Evolutionary conservation across 1,140 invertebrate genomes (phyloP), one percentile per base, ranked within the genome.

Genomic region (Atopsyche davidsoni): DNA sequence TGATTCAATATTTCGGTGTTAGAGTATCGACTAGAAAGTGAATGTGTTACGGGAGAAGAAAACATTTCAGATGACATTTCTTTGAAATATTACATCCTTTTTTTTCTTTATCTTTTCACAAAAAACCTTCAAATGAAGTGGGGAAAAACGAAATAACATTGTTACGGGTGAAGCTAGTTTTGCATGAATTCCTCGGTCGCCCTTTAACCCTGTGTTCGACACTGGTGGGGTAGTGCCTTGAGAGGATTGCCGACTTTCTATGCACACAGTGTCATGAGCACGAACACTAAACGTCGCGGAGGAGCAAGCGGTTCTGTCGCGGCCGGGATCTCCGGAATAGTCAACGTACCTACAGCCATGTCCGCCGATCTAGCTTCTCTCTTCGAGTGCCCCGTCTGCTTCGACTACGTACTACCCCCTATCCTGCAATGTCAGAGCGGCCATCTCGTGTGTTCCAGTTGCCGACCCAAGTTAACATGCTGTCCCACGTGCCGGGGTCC

Each of bases 351-450:
- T 16, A 72, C 75, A 51, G 78, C 78, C 55, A 77, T 83, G 73
- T 86, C 86, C 23, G 83, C 88, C 57, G 93, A 97, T 67, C 69
- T 98, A 62, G 92, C 94, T 25, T 92, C 89, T 50, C 75, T 98
- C 14, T 99, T 99, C 73, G 96, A 99, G 70, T 99, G 96, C 75
- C 96, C 97, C 9, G 97, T 99, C 41, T 99, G 97, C 72, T 98
- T 99, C 72, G 97, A 99, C 72, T 98, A 98, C 81, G 96, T 98
- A 50, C 76, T 98, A 61, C 96, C 96, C 47, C 97, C 97, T 13
- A 96, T 92, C 58, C 72, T 89, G 63, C 88, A 92, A 68, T 92
- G 88, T 67, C 87, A 89, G 66, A 89, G 86, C 62, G 89, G 89
- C 25, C 88, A 92, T 69, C 74, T 92, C 49, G 86, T 91, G 51